Base-by-base conservation (phyloP, 2,797 vertebrate species). In the Phrynocephalus forsythii region DNA sequence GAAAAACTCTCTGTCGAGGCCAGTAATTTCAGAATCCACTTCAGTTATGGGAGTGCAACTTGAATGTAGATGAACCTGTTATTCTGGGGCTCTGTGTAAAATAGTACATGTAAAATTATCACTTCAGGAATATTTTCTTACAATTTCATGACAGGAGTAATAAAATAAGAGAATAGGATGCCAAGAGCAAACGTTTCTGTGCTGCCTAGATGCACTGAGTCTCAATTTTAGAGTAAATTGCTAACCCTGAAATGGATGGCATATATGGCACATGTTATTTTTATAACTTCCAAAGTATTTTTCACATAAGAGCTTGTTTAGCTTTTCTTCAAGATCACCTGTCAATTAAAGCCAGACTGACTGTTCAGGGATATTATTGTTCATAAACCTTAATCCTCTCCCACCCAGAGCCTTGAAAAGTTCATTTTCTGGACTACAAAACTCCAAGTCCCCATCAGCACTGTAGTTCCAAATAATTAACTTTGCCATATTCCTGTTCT, bases 101-200 rank as follows among this genome's bases (percentile, higher is more conserved):
- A 50, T 73, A 52, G 72, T 44, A 30, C 69, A 50, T 8, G 10
- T 6, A 38, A 48, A 82, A 66, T n/a, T 48, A 69, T 26, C 44
- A 26, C 60, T 82, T 75, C 30, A 79, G 69, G 79, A 73, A 56
- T 44, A 81, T 66, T 75, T 38, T 82, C 69, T 82, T 73, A 76
- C 38, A 75, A 24, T 56, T 10, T 28, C n/a, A 6, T 48, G 28
- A 28, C 38, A 63, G 11, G 60, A 81, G 26, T 82, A 33, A 72
- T 73, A 72, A 44, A 82, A 72, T 60, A 81, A 72, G 24, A 72
- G 22, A 22, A 7, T 73, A 10, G 2, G 69, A 52, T 72, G 71
- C 13, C 71, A 72, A 69, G 33, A 71, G 15, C 24, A 6, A 38
- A 67, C 48, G 85, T 9, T 60, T n/a, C 10, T 30, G 6, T 30